These are phyloP conservation scores for Lepidostoma basale DNA, from an alignment of 1,140 invertebrate genomes.

Conservation along the genomic window DNA sequence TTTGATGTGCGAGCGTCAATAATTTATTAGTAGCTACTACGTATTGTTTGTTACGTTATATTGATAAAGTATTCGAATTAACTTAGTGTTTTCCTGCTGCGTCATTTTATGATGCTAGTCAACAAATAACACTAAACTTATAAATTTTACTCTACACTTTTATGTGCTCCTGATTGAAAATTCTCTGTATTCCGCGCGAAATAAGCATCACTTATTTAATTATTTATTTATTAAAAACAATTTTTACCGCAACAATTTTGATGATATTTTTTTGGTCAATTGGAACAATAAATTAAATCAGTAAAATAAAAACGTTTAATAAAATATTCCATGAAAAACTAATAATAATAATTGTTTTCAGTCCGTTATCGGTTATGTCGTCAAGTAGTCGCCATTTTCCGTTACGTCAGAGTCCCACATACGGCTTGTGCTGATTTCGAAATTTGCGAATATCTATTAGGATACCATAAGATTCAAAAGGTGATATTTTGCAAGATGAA, in stretches of 20 bases:
- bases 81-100: neutral
- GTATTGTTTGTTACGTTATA: neutral
- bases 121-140: neutral
- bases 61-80: neutral
- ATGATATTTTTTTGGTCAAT: neutral
- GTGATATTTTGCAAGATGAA: conserved; percentile 38
- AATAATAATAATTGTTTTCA: too few species aligned
- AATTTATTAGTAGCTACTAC: neutral
- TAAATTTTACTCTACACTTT: neutral
- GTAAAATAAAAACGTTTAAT: too few species aligned
- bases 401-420: neutral
- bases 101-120: neutral
- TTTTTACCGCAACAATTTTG: neutral
- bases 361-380: too few species aligned
- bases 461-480: conserved; percentile 27
- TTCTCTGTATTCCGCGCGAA: conserved; percentile 45
- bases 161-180: conserved; percentile 40
- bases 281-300: too few species aligned
- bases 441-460: conserved; percentile 46
- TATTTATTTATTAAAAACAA: neutral
- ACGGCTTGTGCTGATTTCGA: conserved; percentile 34
- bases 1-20: neutral
- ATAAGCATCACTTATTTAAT: conserved; percentile 35
- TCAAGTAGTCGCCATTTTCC: too few species aligned
- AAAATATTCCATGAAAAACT: too few species aligned